Conservation (phyloP, 2,888 invertebrate genomes). For the Linnaemya tessellans region DNA sequence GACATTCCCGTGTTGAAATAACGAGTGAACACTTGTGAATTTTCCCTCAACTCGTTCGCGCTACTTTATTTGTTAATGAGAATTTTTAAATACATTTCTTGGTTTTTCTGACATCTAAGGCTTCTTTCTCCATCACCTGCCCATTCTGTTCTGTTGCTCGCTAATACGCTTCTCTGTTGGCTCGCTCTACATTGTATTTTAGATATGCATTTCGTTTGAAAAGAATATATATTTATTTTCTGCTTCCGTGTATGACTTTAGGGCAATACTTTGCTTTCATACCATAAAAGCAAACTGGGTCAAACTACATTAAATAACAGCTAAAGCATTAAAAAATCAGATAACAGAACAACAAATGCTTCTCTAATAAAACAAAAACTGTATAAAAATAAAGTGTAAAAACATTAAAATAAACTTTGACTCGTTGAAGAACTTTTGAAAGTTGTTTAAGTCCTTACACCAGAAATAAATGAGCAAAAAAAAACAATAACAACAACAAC, state of each 20-base stretch:
- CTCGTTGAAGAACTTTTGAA: constrained; percentile 47
- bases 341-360: constrained; percentile 47
- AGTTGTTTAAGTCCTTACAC: constrained; percentile 50
- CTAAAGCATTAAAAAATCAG: constrained; percentile 43
- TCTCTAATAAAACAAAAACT: constrained; percentile 1
- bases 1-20: constrained; percentile 57
- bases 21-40: constrained; percentile 61
- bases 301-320: constrained; percentile 53
- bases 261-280: constrained; percentile 54
- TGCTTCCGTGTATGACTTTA: constrained; percentile 61
- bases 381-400: constrained; percentile 36
- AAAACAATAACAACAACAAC: neutral
- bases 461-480: constrained; percentile 9
- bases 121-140: neutral
- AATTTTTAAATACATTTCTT: constrained; percentile 42
- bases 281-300: constrained; percentile 53
- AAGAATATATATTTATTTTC: constrained; percentile 57
- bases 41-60: constrained; percentile 40
- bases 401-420: constrained; percentile 53
- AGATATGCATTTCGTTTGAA: constrained; percentile 20
- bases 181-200: constrained; percentile 27
- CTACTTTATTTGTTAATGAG: constrained; percentile 59
- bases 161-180: neutral
- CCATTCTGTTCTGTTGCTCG: neutral
- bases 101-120: constrained; percentile 22